Conservation (phyloP, 2,888 invertebrate species). For the Pyrrhopygopsis socrates region DNA sequence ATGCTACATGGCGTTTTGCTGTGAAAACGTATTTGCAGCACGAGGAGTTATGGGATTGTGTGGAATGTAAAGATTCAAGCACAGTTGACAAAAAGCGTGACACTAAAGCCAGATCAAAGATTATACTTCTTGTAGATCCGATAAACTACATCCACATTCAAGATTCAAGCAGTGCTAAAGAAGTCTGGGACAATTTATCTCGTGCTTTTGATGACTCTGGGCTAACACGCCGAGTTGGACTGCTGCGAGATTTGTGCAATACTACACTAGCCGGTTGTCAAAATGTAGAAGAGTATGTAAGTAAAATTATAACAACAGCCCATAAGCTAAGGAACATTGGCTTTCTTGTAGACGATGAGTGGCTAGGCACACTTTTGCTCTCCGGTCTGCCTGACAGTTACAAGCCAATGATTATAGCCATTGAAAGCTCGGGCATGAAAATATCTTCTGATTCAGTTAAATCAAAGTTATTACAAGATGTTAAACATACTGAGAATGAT, state of each 20-base stretch:
- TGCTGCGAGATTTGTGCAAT: slow-evolving; percentile 50
- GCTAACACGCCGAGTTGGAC: slow-evolving; percentile 34
- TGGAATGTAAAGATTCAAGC: background rate
- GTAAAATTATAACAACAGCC: slow-evolving; percentile 46
- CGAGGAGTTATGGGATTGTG: background rate
- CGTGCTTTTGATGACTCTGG: slow-evolving; percentile 60
- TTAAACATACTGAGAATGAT: slow-evolving; percentile 6
- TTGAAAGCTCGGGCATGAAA: slow-evolving; percentile 42
- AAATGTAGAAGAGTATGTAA: slow-evolving; percentile 51
- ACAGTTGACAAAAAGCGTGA: background rate
- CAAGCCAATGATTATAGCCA: slow-evolving; percentile 48
- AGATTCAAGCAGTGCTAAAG: background rate
- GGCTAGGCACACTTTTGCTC: slow-evolving; percentile 57
- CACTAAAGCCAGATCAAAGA: too few species aligned
- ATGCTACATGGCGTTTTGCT: background rate
- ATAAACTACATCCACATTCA: background rate
- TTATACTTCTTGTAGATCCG: background rate
- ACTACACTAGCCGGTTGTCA: slow-evolving; percentile 37
- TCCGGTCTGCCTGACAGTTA: slow-evolving; percentile 27
- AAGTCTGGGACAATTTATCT: background rate
- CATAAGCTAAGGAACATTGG: slow-evolving; percentile 55
- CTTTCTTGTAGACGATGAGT: slow-evolving; percentile 65
- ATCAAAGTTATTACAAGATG: slow-evolving; percentile 36
- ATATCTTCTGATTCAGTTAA: slow-evolving; percentile 44
- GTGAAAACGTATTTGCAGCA: background rate